These are phyloP conservation scores for Myocastor coypus DNA, from an alignment of 2,113 vertebrate genomes.

Conservation along the genomic window DNA sequence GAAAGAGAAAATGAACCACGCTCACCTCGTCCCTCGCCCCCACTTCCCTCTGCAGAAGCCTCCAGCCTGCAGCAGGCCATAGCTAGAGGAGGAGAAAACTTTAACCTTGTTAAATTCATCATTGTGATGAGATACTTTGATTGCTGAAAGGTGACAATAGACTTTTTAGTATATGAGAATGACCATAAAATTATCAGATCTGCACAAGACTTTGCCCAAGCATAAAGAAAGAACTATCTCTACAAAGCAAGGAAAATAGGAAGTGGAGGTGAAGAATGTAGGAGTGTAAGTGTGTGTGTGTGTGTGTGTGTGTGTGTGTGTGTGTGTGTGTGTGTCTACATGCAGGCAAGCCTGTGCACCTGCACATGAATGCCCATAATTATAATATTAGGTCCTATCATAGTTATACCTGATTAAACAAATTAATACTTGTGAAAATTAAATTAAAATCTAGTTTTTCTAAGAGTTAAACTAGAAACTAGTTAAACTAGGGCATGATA, in stretches of 20 bases:
- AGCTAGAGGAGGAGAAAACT: neutral
- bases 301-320: neutral
- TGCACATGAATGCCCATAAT: fast-evolving
- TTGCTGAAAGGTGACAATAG: conserved; percentile 18
- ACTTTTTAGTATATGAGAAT: neutral
- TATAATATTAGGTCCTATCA: neutral
- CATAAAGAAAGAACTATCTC: neutral
- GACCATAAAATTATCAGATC: conserved; percentile 1
- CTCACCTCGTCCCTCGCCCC: too few species aligned
- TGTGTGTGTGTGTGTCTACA: too few species aligned
- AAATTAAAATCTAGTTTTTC: conserved; percentile 45
- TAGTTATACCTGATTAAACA: neutral
- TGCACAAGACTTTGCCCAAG: neutral
- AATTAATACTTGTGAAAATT: conserved; percentile 33
- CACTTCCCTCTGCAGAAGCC: neutral
- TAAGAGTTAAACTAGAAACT: conserved; percentile 36
- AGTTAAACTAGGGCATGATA: conserved; percentile 14
- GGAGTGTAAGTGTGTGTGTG: neutral
- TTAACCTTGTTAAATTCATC: conserved; percentile 35
- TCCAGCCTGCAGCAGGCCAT: neutral
- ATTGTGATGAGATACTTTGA: conserved; percentile 50
- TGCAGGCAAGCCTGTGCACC: too few species aligned
- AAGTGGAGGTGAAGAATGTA: neutral
- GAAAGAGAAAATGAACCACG: neutral
- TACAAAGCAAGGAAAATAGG: neutral